phyloP scores from a whole-genome alignment of 2,888 invertebrate genomes.

The Camptogramma bilineatum region DNA sequence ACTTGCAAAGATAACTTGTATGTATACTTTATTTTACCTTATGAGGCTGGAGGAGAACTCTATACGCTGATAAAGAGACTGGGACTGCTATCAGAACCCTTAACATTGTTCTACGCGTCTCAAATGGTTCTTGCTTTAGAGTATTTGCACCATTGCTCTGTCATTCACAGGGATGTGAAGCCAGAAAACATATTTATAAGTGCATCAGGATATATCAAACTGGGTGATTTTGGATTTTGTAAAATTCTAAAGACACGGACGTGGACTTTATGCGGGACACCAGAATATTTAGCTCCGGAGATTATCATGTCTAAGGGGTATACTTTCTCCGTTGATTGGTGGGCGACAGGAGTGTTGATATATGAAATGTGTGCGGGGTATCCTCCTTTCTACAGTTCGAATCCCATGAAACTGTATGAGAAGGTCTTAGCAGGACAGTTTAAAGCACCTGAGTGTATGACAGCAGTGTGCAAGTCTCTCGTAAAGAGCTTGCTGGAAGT shows the following conservation, averaged over 20 bases:
- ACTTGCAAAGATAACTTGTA: slow-evolving; percentile 93
- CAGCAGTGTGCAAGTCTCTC: slow-evolving; percentile 91
- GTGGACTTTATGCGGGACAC: slow-evolving; percentile 97
- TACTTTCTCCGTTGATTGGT: slow-evolving; percentile 97
- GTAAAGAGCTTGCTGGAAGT: slow-evolving; percentile 90
- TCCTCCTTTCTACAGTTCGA: slow-evolving; percentile 95
- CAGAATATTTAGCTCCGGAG: slow-evolving; percentile 98
- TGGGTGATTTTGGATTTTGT: slow-evolving; percentile 97
- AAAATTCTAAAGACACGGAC: slow-evolving; percentile 91
- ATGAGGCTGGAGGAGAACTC: slow-evolving; percentile 93
- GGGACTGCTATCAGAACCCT: slow-evolving; percentile 88
- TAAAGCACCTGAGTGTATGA: slow-evolving; percentile 92
- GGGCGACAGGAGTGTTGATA: slow-evolving; percentile 94
- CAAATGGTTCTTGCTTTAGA: slow-evolving; percentile 95
- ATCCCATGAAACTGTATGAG: slow-evolving; percentile 96
- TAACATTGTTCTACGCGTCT: slow-evolving; percentile 94
- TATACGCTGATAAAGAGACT: slow-evolving; percentile 88
- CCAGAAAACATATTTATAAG: slow-evolving; percentile 95
- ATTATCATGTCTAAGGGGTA: slow-evolving; percentile 95
- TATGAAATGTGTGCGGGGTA: slow-evolving; percentile 95
- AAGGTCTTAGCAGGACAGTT: slow-evolving; percentile 96
- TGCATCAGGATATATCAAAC: slow-evolving; percentile 89
- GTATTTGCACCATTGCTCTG: slow-evolving; percentile 93
- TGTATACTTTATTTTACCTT: slow-evolving; percentile 92
- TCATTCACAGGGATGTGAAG: slow-evolving; percentile 95